A percentile compares a stretch with the other conserved stretches of the same genome.
These are phyloP conservation scores for Charina bottae DNA, from an alignment of 2,113 vertebrate species.

Conservation along the genomic window DNA sequence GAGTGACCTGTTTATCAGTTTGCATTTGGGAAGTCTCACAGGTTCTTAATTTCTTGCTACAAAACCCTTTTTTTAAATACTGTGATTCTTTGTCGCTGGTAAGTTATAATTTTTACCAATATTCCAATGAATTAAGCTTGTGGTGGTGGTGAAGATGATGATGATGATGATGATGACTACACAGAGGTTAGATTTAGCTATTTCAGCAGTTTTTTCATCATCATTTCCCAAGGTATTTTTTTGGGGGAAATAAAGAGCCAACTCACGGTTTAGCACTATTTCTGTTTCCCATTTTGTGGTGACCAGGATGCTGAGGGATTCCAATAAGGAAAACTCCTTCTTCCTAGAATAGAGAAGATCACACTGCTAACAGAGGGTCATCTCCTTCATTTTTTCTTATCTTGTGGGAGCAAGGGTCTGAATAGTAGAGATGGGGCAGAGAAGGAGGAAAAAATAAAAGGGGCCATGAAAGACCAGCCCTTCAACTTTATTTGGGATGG, in stretches of 20 bases:
- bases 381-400: neutral
- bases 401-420: neutral
- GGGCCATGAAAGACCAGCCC: neutral
- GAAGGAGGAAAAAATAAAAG: neutral
- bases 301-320: neutral
- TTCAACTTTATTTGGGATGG: neutral
- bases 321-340: neutral
- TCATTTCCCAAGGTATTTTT: neutral
- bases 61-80: neutral
- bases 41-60: neutral
- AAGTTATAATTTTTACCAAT: neutral
- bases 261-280: conserved; percentile 20
- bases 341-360: neutral
- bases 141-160: neutral
- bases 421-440: neutral
- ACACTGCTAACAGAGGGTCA: too few species aligned
- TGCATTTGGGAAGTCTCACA: neutral
- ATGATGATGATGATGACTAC: neutral
- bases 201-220: neutral
- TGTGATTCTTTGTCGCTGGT: neutral
- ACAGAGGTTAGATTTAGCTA: neutral
- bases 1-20: too few species aligned
- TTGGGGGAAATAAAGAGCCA: neutral
- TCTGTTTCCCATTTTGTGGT: conserved; percentile 17
- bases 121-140: neutral